Percentiles rank a stretch among this genome's conserved stretches.
These are phyloP conservation scores for Hippocampus guttulatus DNA, from an alignment of 2,113 vertebrate genomes.

Conservation along the genomic window DNA sequence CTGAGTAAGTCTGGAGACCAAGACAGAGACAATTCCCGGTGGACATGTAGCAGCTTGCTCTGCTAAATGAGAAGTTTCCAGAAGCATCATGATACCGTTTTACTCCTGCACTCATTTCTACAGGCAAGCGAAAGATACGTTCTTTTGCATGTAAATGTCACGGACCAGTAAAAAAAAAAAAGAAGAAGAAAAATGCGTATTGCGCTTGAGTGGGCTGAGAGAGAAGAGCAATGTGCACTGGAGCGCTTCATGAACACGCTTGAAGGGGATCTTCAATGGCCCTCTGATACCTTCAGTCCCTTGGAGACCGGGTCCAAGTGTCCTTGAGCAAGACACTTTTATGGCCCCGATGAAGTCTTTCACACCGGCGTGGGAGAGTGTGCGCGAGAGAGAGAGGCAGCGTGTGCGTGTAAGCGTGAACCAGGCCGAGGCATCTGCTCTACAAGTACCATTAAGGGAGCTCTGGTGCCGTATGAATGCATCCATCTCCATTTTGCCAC, in stretches of 20 bases:
- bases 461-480: background rate
- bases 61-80: background rate
- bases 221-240: background rate
- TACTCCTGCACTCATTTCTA: background rate
- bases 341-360: background rate
- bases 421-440: background rate
- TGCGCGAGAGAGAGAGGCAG: background rate
- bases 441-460: slow-evolving; percentile 7
- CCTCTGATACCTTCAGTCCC: background rate
- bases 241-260: background rate
- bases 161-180: background rate
- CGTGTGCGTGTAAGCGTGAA: too few relatives aligned
- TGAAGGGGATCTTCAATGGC: background rate
- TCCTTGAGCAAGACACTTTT: slow-evolving; percentile 9
- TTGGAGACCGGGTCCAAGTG: background rate
- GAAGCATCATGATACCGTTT: background rate
- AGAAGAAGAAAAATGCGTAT: too few relatives aligned
- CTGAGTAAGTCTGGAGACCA: too few relatives aligned
- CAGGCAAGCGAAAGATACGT: background rate
- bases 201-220: background rate
- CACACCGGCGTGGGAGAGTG: background rate
- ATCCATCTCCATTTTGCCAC: background rate
- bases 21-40: too few relatives aligned
- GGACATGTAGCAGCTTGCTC: too few relatives aligned
- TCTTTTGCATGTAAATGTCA: background rate